These are phyloP conservation scores for Reinhardtius hippoglossoides DNA, from an alignment of 2,113 vertebrate species.

Conservation along the genomic window DNA sequence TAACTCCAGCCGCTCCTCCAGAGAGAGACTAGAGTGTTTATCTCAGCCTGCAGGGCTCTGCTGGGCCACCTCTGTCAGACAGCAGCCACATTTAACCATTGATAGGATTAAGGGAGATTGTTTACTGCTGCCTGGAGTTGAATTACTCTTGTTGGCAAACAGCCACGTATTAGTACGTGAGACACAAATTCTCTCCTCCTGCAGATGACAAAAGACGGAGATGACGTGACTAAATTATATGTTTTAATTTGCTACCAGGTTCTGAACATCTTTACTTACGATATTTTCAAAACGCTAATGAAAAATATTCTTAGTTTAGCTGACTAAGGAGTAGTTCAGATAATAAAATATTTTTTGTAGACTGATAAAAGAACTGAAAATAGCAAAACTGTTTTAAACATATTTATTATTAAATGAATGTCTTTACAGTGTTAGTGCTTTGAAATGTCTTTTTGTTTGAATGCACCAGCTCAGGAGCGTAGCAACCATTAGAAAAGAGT, in stretches of 20 bases:
- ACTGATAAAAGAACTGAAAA: background rate
- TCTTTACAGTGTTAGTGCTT: background rate
- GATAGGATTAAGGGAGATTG: slow-evolving; percentile 32
- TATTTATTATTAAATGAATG: too few species aligned
- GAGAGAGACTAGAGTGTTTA: too few species aligned
- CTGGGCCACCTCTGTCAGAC: background rate
- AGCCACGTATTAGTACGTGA: background rate
- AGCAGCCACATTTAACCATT: slow-evolving; percentile 11
- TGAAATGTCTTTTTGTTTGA: background rate
- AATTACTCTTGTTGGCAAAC: slow-evolving; percentile 26
- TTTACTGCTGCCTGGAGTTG: slow-evolving; percentile 8
- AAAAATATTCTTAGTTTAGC: too few species aligned
- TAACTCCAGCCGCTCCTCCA: background rate
- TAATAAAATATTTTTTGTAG: background rate
- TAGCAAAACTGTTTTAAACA: background rate
- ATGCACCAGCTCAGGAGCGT: background rate
- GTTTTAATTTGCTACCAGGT: too few species aligned
- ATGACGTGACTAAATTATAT: too few species aligned
- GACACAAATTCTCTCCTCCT: background rate
- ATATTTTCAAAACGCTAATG: too few species aligned
- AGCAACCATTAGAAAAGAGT: background rate
- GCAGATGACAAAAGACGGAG: background rate
- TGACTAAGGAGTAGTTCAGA: too few species aligned
- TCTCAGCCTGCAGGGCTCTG: background rate
- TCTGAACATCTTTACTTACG: background rate